Evolutionary conservation across 2,113 vertebrate species (phyloP).

Genomic region (Otocyon megalotis): DNA sequence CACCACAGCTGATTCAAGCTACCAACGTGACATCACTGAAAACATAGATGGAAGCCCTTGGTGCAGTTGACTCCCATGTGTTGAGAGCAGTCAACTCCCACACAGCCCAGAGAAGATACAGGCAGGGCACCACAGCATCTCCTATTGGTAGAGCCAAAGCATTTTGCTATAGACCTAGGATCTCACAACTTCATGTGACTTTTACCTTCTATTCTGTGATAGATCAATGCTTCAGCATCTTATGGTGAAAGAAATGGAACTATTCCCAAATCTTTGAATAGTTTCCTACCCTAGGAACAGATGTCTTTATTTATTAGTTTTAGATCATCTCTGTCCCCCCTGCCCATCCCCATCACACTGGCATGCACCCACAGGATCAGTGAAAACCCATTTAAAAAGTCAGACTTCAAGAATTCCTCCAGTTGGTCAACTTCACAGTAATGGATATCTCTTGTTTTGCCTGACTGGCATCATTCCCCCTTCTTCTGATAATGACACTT

Average conservation of each 20-base stretch:
- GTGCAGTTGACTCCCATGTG: neutral
- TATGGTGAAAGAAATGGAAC: neutral
- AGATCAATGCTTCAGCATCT: neutral
- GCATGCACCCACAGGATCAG: neutral
- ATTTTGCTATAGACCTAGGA: neutral
- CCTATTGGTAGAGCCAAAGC: fast-evolving
- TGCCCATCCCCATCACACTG: neutral
- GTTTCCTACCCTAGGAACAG: neutral
- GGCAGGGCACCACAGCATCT: neutral
- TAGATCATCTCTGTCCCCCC: too few species aligned
- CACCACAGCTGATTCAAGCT: neutral
- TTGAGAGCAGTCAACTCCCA: neutral
- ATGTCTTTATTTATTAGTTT: neutral
- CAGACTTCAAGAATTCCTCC: neutral
- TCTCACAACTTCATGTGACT: neutral
- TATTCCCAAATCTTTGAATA: neutral
- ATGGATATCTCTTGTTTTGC: neutral
- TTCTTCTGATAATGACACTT: neutral
- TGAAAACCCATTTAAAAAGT: neutral
- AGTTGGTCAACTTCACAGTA: neutral
- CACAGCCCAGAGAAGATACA: too few species aligned
- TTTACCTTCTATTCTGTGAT: neutral
- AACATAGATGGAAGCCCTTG: neutral
- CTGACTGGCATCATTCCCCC: neutral
- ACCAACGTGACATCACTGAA: neutral